Evolutionary conservation across 1,140 invertebrate species (phyloP).

Genomic region (Charaxes varanes): DNA sequence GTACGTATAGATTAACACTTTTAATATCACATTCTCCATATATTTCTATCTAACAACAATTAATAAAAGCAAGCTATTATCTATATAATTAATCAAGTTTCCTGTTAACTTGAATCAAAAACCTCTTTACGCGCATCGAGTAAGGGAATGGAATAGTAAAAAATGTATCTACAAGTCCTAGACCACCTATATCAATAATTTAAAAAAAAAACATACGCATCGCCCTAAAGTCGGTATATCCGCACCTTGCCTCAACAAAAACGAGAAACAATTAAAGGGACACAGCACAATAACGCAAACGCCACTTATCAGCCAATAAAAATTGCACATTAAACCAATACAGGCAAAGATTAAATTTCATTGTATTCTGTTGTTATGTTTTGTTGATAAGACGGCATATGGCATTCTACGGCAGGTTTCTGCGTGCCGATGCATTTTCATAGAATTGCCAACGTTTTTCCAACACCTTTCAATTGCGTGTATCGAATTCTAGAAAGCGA

Average conservation of each 20-base stretch:
- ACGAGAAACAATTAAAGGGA: constrained; percentile 67
- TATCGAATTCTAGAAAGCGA: constrained; percentile 70
- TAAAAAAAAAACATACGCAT: constrained; percentile 49
- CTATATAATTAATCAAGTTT: too few species aligned
- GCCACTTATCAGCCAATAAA: constrained; percentile 44
- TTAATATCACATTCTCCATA: too few species aligned
- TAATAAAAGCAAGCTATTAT: too few species aligned
- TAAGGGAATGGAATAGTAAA: too few species aligned
- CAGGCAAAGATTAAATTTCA: constrained; percentile 51
- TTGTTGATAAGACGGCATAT: constrained; percentile 47
- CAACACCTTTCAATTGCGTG: constrained; percentile 68
- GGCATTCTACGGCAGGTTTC: constrained; percentile 63
- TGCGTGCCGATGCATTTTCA: constrained; percentile 64
- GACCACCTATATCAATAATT: constrained; percentile 49
- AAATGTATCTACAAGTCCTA: too few species aligned
- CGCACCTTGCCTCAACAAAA: constrained; percentile 68
- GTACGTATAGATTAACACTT: too few species aligned
- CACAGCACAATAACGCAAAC: constrained; percentile 47
- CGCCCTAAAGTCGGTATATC: constrained; percentile 49
- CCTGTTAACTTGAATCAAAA: too few species aligned
- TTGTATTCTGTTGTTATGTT: constrained; percentile 38
- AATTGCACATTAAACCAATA: constrained; percentile 53
- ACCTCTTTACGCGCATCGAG: too few species aligned
- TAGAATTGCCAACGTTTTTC: constrained; percentile 69
- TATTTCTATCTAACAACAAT: too few species aligned